These are phyloP conservation scores for Nasonovia ribisnigri DNA, from an alignment of 2,888 invertebrate species.

Conservation along the genomic window DNA sequence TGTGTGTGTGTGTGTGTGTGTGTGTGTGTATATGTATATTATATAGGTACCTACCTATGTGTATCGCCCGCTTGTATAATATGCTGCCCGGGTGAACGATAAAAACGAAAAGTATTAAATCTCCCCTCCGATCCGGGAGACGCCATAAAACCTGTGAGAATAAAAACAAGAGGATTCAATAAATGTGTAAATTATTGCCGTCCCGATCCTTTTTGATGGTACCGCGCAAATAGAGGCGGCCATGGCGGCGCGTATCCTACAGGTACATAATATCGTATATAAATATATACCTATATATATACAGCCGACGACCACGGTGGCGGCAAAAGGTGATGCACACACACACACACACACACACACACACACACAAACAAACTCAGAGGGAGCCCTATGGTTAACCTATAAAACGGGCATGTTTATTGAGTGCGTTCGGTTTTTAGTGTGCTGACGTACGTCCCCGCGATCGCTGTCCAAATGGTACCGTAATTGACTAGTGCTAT, in stretches of 20 bases:
- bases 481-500: constrained; percentile 34
- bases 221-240: constrained; percentile 40
- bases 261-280: background rate
- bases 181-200: constrained; percentile 60
- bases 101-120: constrained; percentile 46
- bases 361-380: background rate
- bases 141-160: constrained; percentile 60
- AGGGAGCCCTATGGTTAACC: constrained; percentile 45
- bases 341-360: background rate
- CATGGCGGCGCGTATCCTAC: constrained; percentile 9
- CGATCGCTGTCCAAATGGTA: constrained; percentile 34
- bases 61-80: background rate
- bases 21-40: background rate
- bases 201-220: constrained; percentile 43
- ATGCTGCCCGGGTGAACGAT: constrained; percentile 34
- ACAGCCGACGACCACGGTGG: background rate
- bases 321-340: background rate
- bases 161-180: constrained; percentile 62
- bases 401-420: constrained; percentile 54
- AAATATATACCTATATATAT: background rate
- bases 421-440: constrained; percentile 46
- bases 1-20: background rate
- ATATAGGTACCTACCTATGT: background rate
- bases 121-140: constrained; percentile 23
- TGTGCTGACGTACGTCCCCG: constrained; percentile 49